Percentiles rank a stretch among this genome's conserved stretches.
phyloP scores from a whole-genome alignment of 1,140 invertebrate genomes.

The Drosophila simulans region DNA sequence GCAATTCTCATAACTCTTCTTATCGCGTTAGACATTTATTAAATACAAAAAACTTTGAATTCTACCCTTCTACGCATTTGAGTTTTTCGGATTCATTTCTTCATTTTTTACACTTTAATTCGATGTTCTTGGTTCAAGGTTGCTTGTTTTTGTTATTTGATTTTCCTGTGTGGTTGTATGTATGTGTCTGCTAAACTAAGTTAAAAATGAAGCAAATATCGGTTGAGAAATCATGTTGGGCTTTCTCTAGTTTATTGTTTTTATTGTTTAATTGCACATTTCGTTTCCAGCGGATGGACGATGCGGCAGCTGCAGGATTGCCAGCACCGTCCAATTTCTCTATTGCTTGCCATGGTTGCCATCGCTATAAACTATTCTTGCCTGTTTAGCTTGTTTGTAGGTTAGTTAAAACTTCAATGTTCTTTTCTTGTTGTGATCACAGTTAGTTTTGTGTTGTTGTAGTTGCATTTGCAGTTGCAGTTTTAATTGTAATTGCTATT shows the following conservation, averaged over 20 bases:
- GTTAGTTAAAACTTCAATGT: constrained; percentile 51
- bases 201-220: constrained; percentile 34
- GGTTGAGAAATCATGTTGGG: constrained; percentile 23
- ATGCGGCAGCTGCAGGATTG: constrained; percentile 10
- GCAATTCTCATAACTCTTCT: constrained; percentile 44
- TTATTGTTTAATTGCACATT: constrained; percentile 70
- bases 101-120: constrained; percentile 81
- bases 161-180: background rate
- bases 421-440: constrained; percentile 75
- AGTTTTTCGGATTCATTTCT: constrained; percentile 46
- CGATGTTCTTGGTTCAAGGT: constrained; percentile 83
- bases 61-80: constrained; percentile 30
- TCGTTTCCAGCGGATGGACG: constrained; percentile 32
- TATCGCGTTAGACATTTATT: constrained; percentile 54
- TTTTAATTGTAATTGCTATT: constrained; percentile 58
- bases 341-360: constrained; percentile 58
- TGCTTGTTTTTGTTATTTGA: constrained; percentile 19
- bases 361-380: constrained; percentile 56
- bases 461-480: constrained; percentile 68
- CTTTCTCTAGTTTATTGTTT: constrained; percentile 28
- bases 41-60: constrained; percentile 35
- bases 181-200: constrained; percentile 6
- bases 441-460: constrained; percentile 82
- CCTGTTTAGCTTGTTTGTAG: constrained; percentile 48
- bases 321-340: constrained; percentile 39